These are phyloP conservation scores for Echinops telfairi DNA, from an alignment of 2,113 vertebrate genomes.

Conservation along the genomic window DNA sequence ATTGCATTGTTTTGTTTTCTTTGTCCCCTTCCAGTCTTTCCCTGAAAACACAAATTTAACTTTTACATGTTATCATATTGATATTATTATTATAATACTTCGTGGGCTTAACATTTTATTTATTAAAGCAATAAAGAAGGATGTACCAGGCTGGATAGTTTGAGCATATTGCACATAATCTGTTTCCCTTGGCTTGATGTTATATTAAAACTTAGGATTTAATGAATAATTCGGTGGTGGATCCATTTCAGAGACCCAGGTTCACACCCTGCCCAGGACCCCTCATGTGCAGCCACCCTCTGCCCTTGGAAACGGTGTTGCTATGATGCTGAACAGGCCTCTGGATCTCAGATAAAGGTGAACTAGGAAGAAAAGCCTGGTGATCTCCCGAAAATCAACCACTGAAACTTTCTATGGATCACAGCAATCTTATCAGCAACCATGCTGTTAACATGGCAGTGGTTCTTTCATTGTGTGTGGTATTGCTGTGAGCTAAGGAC, in stretches of 20 bases:
- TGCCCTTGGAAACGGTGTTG: too few relatives aligned
- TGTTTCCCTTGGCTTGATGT: slow-evolving; percentile 38
- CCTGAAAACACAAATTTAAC: background rate
- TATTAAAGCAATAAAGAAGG: slow-evolving; percentile 13
- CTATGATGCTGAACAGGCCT: background rate
- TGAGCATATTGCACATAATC: background rate
- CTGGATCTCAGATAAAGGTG: background rate
- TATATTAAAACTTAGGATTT: slow-evolving; percentile 15
- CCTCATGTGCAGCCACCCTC: background rate
- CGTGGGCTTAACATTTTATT: background rate
- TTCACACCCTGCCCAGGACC: background rate
- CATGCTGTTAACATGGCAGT: background rate
- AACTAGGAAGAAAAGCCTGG: background rate
- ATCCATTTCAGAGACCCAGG: background rate
- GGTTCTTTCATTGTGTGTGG: background rate
- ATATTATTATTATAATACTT: background rate
- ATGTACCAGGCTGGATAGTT: background rate
- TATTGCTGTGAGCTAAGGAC: background rate
- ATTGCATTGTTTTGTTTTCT: background rate
- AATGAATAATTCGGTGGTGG: background rate
- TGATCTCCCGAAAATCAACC: background rate
- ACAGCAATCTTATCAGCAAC: background rate
- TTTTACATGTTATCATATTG: background rate
- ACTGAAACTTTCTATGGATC: background rate
- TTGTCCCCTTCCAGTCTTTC: background rate